Evolutionary conservation across 2,888 invertebrate genomes (phyloP).

Genomic region (Noctuana brunneofusca): DNA sequence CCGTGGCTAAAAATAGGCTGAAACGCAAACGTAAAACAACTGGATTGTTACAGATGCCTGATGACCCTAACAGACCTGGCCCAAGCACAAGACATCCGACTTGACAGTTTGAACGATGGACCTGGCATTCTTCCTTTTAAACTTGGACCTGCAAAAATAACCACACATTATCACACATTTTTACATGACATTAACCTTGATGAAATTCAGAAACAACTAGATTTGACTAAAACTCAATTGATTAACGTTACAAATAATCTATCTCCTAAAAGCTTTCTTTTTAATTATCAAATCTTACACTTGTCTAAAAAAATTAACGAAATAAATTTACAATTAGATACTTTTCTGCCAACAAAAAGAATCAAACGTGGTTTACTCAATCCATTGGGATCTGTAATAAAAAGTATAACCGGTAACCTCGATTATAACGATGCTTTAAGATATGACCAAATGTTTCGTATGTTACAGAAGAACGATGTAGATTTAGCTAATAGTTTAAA

Average conservation of each 20-base stretch:
- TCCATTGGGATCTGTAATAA: too few species aligned
- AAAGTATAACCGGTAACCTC: background rate
- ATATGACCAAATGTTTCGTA: too few species aligned
- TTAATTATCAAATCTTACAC: too few species aligned
- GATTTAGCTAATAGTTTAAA: too few species aligned
- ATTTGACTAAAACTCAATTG: background rate
- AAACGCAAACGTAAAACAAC: background rate
- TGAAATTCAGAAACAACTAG: background rate
- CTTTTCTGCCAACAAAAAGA: too few species aligned
- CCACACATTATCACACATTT: background rate
- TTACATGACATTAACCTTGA: background rate
- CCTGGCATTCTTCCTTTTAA: background rate
- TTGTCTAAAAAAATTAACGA: too few species aligned
- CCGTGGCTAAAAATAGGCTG: background rate
- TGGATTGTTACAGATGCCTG: background rate
- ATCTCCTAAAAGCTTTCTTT: too few species aligned
- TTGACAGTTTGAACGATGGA: conserved; percentile 2
- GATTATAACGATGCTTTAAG: too few species aligned
- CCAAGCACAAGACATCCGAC: conserved; percentile 10
- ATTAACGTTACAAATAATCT: too few species aligned
- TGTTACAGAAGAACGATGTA: too few species aligned
- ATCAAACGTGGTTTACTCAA: too few species aligned
- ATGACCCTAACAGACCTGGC: conserved; percentile 18
- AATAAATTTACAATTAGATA: too few species aligned
- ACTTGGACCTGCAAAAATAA: background rate